Conservation (phyloP, 1,140 invertebrate genomes). For the Parapsyche elsis region DNA sequence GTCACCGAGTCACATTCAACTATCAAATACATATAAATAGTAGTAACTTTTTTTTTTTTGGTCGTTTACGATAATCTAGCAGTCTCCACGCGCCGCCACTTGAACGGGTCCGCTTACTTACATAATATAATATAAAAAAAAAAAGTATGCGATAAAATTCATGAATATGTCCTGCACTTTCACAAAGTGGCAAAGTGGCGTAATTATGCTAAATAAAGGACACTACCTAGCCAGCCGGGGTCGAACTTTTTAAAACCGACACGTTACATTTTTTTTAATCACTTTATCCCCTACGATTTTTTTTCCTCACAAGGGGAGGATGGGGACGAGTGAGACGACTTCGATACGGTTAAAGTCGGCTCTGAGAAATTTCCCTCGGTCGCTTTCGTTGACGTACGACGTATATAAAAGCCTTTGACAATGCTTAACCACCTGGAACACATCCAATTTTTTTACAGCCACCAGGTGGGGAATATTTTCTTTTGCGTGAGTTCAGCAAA, state of each 20-base stretch:
- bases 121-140: no score
- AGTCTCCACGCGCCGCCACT: no score
- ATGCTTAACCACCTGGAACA: slow-evolving; percentile 44
- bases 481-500: slow-evolving; percentile 39
- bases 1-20: no score
- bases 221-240: neutral
- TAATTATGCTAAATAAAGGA: slow-evolving; percentile 35
- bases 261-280: neutral
- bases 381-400: slow-evolving; percentile 30
- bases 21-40: no score
- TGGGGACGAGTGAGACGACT: neutral
- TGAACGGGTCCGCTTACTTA: no score
- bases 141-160: slow-evolving; percentile 24
- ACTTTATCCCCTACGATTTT: neutral
- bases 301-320: neutral
- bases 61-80: no score
- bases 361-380: neutral
- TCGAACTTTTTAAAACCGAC: slow-evolving; percentile 1
- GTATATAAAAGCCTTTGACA: slow-evolving; percentile 40
- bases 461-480: slow-evolving; percentile 36
- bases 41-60: no score
- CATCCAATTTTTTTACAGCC: slow-evolving; percentile 31
- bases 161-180: slow-evolving; percentile 33
- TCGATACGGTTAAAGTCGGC: no score
- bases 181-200: slow-evolving; percentile 9